These are phyloP conservation scores for Saccostrea cuccullata DNA, from an alignment of 1,140 invertebrate genomes.

Conservation along the genomic window DNA sequence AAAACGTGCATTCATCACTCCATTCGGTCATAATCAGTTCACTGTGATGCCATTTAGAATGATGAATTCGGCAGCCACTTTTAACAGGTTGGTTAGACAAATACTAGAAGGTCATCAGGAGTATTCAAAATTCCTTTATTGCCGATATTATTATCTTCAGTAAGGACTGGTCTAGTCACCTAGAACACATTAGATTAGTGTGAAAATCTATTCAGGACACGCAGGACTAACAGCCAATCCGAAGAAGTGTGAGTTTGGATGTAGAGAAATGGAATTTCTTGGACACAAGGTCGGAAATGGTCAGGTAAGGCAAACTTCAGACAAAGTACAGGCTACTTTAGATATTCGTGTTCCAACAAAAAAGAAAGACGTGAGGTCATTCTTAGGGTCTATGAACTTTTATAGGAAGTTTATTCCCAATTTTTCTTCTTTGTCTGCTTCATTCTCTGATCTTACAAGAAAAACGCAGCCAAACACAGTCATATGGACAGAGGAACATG, in stretches of 20 bases:
- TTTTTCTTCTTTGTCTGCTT: constrained; percentile 46
- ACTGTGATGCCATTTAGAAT: too few species aligned
- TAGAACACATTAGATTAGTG: constrained; percentile 44
- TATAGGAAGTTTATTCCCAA: constrained; percentile 46
- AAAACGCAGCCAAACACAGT: constrained; percentile 37
- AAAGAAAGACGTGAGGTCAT: constrained; percentile 71
- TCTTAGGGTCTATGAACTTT: constrained; percentile 57
- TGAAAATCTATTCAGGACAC: constrained; percentile 34
- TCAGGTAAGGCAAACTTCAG: constrained; percentile 68
- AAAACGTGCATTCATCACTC: constrained; percentile 55
- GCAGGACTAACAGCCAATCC: constrained; percentile 53
- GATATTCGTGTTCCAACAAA: constrained; percentile 68
- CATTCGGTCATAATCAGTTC: too few species aligned
- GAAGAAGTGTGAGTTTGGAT: constrained; percentile 58
- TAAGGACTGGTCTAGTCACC: constrained; percentile 48
- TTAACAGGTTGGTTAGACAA: constrained; percentile 66
- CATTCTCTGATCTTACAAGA: constrained; percentile 62
- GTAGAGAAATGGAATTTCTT: constrained; percentile 51
- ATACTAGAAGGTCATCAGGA: constrained; percentile 56
- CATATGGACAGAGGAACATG: constrained; percentile 19
- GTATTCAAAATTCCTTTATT: constrained; percentile 43
- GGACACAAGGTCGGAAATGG: constrained; percentile 59
- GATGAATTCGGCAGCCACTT: constrained; percentile 44
- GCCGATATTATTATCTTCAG: constrained; percentile 54
- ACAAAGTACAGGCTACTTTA: constrained; percentile 74